Evolutionary conservation across 2,888 invertebrate genomes (phyloP), one percentile per base, ranked within the genome.

Genomic region (Altica lythri): DNA sequence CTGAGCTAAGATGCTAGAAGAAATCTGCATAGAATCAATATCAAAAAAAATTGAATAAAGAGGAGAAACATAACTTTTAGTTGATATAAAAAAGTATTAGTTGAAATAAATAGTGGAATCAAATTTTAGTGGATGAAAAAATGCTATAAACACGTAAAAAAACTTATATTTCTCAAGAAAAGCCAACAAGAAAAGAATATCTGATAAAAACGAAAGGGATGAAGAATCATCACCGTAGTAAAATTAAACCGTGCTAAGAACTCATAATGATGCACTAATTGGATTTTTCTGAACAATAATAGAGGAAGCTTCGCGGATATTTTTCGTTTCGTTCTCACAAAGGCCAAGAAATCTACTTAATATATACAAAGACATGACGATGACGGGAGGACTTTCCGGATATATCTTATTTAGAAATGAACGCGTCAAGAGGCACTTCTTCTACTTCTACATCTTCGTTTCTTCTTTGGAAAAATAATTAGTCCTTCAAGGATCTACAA

Each of bases 291-390:
- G 50, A 53, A 48, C 53, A 54, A 58, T 52, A 60, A 58, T 60
- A 45, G 51, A 46, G 49, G 52, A 9, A 48, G 52, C 58, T 50
- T 22, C 43, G 35, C 53, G 50, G 50, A 47, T 47, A 47, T 55
- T 52, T 57, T 43, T 55, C 48, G 47, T 51, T 60, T 48, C 55
- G 49, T 57, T 45, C 42, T 17, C 46, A 55, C 52, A 55, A 61
- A 57, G 51, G 44, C 45, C 49, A 54, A 59, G 61, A 59, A 61
- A 63, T 63, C 60, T 61, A 54, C 57, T 57, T 62, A 62, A 60
- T 55, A 53, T 60, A 61, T 61, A 61, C 61, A 63, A 59, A 63
- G 59, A 55, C 59, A 57, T 8, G 55, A n/a, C n/a, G n/a, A n/a
- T n/a, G 57, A 51, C 49, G 37, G 44, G 40, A 60, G 53, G 45